These are phyloP conservation scores for Heliornis fulica DNA, from an alignment of 2,113 vertebrate genomes.

Conservation along the genomic window DNA sequence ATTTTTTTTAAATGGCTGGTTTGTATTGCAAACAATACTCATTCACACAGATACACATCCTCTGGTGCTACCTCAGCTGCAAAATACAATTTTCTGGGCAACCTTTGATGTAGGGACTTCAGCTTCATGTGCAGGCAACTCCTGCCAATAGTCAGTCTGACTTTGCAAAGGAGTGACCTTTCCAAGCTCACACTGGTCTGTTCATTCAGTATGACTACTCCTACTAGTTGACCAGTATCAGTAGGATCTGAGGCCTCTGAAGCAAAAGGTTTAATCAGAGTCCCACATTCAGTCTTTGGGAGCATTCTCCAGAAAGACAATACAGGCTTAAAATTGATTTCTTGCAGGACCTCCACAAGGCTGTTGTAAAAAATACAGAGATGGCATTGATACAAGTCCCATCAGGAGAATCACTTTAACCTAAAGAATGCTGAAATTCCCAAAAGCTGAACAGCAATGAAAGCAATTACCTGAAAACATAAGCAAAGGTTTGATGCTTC, in stretches of 20 bases:
- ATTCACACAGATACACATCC: neutral
- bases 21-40: neutral
- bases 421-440: neutral
- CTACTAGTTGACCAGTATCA: neutral
- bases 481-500: neutral
- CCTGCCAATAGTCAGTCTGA: neutral
- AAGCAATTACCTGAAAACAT: neutral
- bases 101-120: neutral
- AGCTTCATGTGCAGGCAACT: neutral
- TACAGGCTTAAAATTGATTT: neutral
- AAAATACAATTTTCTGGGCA: neutral
- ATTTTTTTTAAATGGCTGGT: neutral
- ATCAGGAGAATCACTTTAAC: neutral
- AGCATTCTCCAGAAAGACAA: neutral
- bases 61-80: neutral
- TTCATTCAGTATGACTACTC: neutral
- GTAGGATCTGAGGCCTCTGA: neutral
- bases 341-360: neutral
- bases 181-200: neutral
- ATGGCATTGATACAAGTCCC: neutral
- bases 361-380: neutral
- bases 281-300: neutral
- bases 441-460: neutral
- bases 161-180: neutral
- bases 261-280: conserved; percentile 4